Conservation (phyloP, 2,797 vertebrate genomes). For the Crax fasciolata region DNA sequence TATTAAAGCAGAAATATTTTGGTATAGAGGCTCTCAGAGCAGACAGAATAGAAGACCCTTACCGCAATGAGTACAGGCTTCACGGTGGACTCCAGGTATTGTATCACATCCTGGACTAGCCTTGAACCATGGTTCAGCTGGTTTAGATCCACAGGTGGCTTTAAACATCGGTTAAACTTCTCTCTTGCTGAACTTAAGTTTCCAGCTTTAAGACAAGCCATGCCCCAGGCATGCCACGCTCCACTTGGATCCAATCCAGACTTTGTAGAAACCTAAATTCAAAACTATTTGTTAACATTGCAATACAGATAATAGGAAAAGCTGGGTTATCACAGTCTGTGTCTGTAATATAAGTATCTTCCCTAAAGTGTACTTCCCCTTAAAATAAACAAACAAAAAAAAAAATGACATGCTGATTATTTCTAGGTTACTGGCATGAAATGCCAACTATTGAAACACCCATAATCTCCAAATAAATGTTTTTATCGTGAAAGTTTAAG, state of each 20-base stretch:
- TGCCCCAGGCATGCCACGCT: slow-evolving; percentile 97
- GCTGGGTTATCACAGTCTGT: background rate
- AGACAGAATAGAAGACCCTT: slow-evolving; percentile 54
- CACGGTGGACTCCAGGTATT: slow-evolving; percentile 90
- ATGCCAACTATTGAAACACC: background rate
- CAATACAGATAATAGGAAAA: background rate
- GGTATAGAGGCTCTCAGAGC: background rate
- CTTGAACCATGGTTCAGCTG: slow-evolving; percentile 89
- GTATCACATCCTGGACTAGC: slow-evolving; percentile 92
- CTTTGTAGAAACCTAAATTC: slow-evolving; percentile 94
- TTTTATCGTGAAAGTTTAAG: background rate
- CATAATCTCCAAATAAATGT: background rate
- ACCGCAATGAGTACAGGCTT: slow-evolving; percentile 85
- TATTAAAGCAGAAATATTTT: background rate
- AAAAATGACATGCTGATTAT: fast-evolving
- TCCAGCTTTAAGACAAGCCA: slow-evolving; percentile 94
- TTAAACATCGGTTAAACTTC: slow-evolving; percentile 93
- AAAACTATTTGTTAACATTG: background rate
- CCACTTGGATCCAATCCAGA: slow-evolving; percentile 93
- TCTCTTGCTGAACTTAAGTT: slow-evolving; percentile 90
- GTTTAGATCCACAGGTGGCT: slow-evolving; percentile 92
- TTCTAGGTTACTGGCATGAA: background rate
- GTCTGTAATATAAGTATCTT: background rate
- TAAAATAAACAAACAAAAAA: background rate
- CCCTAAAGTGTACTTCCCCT: background rate